phyloP scores from a whole-genome alignment of 2,888 invertebrate species.

The Apodemia zela region DNA sequence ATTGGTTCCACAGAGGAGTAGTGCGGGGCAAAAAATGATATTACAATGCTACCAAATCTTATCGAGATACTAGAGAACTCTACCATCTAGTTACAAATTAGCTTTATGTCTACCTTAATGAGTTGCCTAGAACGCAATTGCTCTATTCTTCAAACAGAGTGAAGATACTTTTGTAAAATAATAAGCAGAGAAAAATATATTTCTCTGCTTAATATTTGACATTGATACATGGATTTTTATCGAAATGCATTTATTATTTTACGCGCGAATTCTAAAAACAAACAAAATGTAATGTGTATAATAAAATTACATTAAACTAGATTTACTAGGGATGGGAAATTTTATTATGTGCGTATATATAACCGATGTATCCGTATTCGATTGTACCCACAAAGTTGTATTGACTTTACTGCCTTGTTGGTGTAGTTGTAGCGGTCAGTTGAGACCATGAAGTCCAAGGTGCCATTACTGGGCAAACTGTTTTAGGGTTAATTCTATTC shows the following conservation, averaged over 20 bases:
- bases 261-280: not conserved
- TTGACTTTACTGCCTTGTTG: too few species aligned
- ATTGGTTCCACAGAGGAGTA: too few species aligned
- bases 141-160: not conserved
- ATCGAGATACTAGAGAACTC: too few species aligned
- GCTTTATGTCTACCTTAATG: too few species aligned
- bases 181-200: not conserved
- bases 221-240: not conserved
- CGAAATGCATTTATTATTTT: not conserved
- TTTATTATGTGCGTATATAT: not conserved
- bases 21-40: too few species aligned
- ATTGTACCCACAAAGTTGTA: not conserved
- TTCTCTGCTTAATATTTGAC: not conserved
- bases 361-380: not conserved
- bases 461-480: too few species aligned
- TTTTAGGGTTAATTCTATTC: too few species aligned
- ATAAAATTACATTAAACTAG: slow-evolving; percentile 2
- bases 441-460: too few species aligned
- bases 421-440: too few species aligned
- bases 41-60: too few species aligned
- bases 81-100: too few species aligned
- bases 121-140: too few species aligned
- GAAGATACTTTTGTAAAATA: not conserved
- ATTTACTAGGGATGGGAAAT: not conserved
- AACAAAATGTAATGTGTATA: not conserved